These are phyloP conservation scores for Drosophila saltans DNA, from an alignment of 1,140 invertebrate species.

Conservation along the genomic window DNA sequence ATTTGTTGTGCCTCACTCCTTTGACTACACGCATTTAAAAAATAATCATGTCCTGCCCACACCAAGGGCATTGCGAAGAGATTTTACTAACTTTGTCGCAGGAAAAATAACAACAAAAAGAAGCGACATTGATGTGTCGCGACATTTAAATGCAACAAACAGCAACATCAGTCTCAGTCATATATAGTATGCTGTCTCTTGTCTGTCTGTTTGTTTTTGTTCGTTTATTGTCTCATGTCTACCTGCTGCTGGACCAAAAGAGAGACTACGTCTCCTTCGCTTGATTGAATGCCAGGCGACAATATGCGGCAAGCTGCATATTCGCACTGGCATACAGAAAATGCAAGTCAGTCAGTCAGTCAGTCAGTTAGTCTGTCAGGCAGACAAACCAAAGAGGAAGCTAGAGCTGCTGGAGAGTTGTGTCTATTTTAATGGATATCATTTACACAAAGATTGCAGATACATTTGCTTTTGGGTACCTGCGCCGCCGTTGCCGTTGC, in stretches of 20 bases:
- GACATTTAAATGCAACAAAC: conserved; percentile 52
- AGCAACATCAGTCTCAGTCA: background rate
- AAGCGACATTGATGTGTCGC: conserved; percentile 59
- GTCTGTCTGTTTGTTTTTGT: background rate
- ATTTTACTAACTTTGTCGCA: conserved; percentile 30
- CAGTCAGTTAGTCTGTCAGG: conserved; percentile 7
- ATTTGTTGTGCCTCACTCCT: conserved; percentile 30
- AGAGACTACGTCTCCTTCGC: conserved; percentile 6
- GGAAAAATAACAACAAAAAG: conserved; percentile 36
- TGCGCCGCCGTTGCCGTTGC: background rate
- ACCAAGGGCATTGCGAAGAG: conserved; percentile 26
- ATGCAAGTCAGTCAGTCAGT: background rate
- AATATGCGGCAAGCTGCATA: conserved; percentile 2
- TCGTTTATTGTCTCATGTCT: background rate
- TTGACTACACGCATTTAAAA: conserved; percentile 11
- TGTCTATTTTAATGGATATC: conserved; percentile 52
- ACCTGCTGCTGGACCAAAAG: conserved; percentile 11
- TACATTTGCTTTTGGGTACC: conserved; percentile 47
- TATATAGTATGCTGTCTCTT: background rate
- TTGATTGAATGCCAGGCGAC: conserved; percentile 44
- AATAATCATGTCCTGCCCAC: conserved; percentile 23
- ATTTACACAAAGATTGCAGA: conserved; percentile 45
- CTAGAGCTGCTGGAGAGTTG: conserved; percentile 20
- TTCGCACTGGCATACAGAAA: conserved; percentile 7
- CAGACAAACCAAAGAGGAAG: conserved; percentile 43